Base-by-base conservation (phyloP, 2,888 invertebrate genomes). In the Harpagoxenus sublaevis region DNA sequence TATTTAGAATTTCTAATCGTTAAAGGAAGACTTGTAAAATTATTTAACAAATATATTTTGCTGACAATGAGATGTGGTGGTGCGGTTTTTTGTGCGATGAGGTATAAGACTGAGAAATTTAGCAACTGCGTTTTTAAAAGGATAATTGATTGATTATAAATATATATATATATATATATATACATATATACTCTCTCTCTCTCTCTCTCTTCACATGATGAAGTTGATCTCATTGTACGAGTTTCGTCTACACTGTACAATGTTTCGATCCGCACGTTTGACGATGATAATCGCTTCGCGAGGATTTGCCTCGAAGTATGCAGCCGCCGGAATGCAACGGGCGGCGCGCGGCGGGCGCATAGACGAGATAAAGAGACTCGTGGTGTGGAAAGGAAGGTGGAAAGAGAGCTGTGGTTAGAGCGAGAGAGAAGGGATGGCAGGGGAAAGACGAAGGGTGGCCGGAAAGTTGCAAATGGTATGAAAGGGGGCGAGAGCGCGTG, bases 401-500 rank as follows among this genome's bases (percentile, higher is more conserved):
- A 77, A 68, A 73, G 65, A 75, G 83, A 51, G 45, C 75, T 9
- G 65, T 9, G 31, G 62, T 68, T 48, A 48, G 74, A 63, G 55
- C 23, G 75, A 53, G 73, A 60, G 65, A 68, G 74, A 31, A n/a
- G 45, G 28, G 63, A 48, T 63, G 60, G 84, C 39, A 66, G 60
- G 48, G 60, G 84, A 77, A 63, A 79, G 86, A 85, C 63, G 70
- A 65, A 66, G 87, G 87, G 88, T 86, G 86, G 89, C 83, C 88
- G 89, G 87, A 91, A 89, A 89, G 89, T 91, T 91, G 91, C 90
- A 89, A 91, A 91, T 90, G 90, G 91, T 89, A 91, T 89, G 88
- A 85, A 89, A 88, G 86, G 79, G 87, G 85, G 86, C 71, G 91
- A 86, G 84, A 77, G 88, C 81, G 73, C 83, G 83, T 83, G 78